These are phyloP conservation scores for Calliscelio sp. DNA, from an alignment of 2,888 invertebrate genomes.

Conservation along the genomic window DNA sequence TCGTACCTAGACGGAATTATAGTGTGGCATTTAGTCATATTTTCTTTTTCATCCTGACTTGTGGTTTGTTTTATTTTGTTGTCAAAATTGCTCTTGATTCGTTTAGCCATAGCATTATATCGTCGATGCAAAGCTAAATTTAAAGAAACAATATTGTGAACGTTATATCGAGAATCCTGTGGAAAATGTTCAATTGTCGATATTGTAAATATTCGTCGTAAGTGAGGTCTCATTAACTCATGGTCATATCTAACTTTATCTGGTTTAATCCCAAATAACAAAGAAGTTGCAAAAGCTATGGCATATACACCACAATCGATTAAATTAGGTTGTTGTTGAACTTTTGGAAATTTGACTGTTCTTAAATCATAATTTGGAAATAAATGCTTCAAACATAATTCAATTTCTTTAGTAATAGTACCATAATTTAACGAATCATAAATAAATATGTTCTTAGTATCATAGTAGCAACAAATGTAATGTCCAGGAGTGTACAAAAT, in stretches of 20 bases:
- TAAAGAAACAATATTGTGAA: constrained; percentile 9
- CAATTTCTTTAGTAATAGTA: constrained; percentile 17
- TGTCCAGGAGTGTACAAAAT: constrained; percentile 34
- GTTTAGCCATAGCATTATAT: not conserved
- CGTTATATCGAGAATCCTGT: constrained; percentile 6
- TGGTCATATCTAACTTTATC: constrained; percentile 21
- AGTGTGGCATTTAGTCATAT: no score
- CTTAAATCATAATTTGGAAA: constrained; percentile 18
- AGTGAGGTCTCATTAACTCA: constrained; percentile 17
- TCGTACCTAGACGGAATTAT: no score
- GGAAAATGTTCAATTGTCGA: constrained; percentile 30
- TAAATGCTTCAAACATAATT: constrained; percentile 8
- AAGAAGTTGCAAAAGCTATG: constrained; percentile 29
- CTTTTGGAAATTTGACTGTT: constrained; percentile 24
- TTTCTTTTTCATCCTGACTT: no score
- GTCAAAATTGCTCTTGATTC: not conserved
- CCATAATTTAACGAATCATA: constrained; percentile 32
- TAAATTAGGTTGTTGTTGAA: constrained; percentile 29
- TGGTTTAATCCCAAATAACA: constrained; percentile 28
- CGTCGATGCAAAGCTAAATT: constrained; percentile 35
- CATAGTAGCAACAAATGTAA: constrained; percentile 31
- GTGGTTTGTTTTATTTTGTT: no score
- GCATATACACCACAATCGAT: constrained; percentile 45
- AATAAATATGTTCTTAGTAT: constrained; percentile 21
- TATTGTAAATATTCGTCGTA: not conserved